Percentiles rank a stretch among this genome's conserved stretches.
These are phyloP conservation scores for Trissolcus basalis DNA, from an alignment of 1,140 invertebrate species.

Conservation along the genomic window DNA sequence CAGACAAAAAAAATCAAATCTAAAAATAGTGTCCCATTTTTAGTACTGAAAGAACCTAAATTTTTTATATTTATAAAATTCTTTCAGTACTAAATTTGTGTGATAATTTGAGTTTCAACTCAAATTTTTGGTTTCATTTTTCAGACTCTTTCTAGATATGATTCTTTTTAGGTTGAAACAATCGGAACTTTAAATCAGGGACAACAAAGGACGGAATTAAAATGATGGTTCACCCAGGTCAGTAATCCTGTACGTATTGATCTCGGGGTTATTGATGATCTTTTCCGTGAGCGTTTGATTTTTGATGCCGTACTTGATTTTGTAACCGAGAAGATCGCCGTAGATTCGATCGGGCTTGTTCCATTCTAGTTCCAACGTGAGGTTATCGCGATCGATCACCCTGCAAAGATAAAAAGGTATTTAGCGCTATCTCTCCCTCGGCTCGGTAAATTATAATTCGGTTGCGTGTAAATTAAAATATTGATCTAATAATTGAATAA, in stretches of 20 bases:
- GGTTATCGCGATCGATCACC: conserved; percentile 85
- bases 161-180: no score
- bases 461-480: conserved; percentile 10
- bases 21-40: no score
- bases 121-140: no score
- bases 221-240: conserved; percentile 75
- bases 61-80: no score
- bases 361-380: conserved; percentile 94
- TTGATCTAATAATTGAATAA: conserved; percentile 16
- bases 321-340: conserved; percentile 90
- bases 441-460: conserved; percentile 8
- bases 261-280: conserved; percentile 76
- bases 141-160: no score
- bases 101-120: no score
- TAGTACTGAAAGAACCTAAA: no score
- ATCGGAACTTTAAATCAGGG: no score
- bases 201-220: no score
- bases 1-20: no score
- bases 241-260: conserved; percentile 76
- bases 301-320: conserved; percentile 90
- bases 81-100: no score
- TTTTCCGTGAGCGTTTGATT: conserved; percentile 87
- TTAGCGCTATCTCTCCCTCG: background rate
- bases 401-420: conserved; percentile 70
- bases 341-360: conserved; percentile 89